Base-by-base conservation (phyloP, 2,888 invertebrate genomes). In the Ephialtes manifestator region DNA sequence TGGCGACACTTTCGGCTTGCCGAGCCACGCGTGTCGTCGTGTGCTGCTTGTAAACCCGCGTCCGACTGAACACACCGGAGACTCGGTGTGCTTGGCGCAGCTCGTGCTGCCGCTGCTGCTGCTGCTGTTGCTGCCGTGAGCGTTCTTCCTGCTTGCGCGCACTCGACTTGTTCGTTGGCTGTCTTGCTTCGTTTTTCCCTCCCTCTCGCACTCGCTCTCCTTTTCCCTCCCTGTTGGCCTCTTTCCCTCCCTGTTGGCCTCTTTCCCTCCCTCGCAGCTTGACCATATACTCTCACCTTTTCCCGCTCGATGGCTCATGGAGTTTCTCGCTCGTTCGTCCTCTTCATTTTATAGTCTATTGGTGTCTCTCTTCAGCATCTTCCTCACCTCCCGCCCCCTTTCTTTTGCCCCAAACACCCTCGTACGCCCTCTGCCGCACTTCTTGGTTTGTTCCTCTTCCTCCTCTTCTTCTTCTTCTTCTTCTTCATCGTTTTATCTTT, bases 11-110 rank as follows among this genome's bases (percentile, higher is more conserved):
- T 89, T 88, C 88, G 90, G 86, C 79, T 74, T 86, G 85, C 67
- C 83, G 88, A 86, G 88, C 87, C 90, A 86, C 91, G 90, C 92
- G 91, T 91, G 91, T 90, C 92, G 88, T 91, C 92, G 89, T 91
- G 89, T 90, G 92, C 91, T 91, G 91, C 90, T 91, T 92, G 93
- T 92, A 91, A 92, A 92, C 93, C 91, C 92, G 92, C 91, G 92
- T 92, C 89, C 92, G 91, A 92, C 93, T 92, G 93, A 93, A 86
- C 65, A 65, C 65, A 76, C 71, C 84, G 74, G 84, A 77, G 87
- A 86, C 84, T 83, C 84, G 58, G 48, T 60, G 78, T 71, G 78
- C 77, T 81, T 74, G 65, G 76, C 78, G 65, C 75, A 83, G 88
- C 87, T 90, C 90, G 87, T 86, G 88, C 85, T 84, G 68, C 60